Percentiles rank a stretch among this genome's conserved stretches.
phyloP scores from a whole-genome alignment of 2,888 invertebrate species.

The Artemia sinica region DNA sequence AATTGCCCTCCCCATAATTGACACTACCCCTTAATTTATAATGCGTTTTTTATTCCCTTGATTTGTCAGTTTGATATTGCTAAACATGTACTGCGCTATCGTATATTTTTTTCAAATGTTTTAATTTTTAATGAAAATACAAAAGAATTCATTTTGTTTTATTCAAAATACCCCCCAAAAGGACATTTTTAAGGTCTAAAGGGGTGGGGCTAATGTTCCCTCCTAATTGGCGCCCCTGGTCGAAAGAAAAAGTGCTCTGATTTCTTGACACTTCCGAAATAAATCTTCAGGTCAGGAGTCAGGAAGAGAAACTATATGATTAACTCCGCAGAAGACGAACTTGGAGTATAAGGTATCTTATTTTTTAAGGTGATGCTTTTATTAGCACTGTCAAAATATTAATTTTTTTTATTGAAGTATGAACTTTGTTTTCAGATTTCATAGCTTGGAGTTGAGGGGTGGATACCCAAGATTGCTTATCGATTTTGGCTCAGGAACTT shows the following conservation, averaged over 20 bases:
- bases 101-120: not conserved
- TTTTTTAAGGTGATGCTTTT: no score
- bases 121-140: constrained; percentile 8
- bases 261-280: no score
- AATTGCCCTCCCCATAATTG: not conserved
- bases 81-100: no score
- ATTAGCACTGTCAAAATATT: no score
- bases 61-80: not conserved
- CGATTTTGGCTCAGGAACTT: constrained; percentile 84
- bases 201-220: no score
- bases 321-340: no score
- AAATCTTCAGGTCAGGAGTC: no score
- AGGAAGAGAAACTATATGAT: no score
- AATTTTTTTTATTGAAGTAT: not conserved
- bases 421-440: constrained; percentile 45
- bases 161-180: not conserved
- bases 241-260: no score
- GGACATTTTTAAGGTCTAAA: not conserved
- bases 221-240: no score
- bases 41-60: constrained; percentile 13
- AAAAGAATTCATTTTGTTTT: not conserved
- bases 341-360: no score
- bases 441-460: constrained; percentile 78
- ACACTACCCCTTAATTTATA: not conserved
- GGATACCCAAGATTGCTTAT: constrained; percentile 76